Evolutionary conservation across 2,113 vertebrate genomes (phyloP).

Genomic region (Balaenoptera acutorostrata): DNA sequence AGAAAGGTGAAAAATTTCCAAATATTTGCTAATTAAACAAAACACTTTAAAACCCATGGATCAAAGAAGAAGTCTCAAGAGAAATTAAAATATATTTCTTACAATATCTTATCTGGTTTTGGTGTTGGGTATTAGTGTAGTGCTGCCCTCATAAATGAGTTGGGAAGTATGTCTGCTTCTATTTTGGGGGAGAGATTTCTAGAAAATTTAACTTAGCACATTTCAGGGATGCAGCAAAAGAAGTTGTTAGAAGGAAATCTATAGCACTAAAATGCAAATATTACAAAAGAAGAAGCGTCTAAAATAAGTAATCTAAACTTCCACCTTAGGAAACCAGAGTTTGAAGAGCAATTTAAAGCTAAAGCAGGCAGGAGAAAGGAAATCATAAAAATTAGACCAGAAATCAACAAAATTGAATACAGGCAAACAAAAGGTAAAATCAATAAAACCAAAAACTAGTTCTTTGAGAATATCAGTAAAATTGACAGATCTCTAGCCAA

Average conservation of each 20-base stretch:
- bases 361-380: background rate
- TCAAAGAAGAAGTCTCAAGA: no score
- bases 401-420: background rate
- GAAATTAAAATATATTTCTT: background rate
- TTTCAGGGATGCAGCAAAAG: background rate
- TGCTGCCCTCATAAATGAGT: background rate
- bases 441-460: background rate
- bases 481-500: no score
- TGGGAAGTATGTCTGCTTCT: background rate
- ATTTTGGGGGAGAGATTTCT: background rate
- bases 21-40: no score
- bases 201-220: background rate
- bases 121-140: background rate
- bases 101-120: background rate
- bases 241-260: background rate
- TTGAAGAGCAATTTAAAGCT: background rate
- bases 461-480: background rate
- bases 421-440: background rate
- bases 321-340: background rate
- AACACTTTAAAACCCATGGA: no score
- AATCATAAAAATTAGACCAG: background rate
- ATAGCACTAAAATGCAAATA: background rate
- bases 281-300: background rate
- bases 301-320: background rate
- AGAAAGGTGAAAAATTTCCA: background rate